These are phyloP conservation scores for Acomys russatus DNA, from an alignment of 2,797 vertebrate genomes.

Conservation along the genomic window DNA sequence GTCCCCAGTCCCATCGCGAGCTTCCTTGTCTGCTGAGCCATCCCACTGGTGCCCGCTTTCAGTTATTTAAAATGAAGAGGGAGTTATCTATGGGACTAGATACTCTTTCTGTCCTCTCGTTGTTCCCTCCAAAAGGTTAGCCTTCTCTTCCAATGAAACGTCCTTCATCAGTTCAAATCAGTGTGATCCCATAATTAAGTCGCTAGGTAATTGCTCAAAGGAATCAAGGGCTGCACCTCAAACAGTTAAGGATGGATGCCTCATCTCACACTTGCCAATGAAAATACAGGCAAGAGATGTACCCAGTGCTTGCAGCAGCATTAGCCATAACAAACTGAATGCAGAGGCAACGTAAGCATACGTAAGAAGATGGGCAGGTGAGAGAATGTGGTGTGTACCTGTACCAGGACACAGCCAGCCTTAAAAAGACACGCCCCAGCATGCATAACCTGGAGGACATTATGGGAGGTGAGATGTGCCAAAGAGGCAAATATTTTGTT, in stretches of 20 bases:
- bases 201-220: background rate
- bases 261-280: background rate
- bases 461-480: background rate
- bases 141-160: background rate
- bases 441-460: background rate
- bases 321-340: background rate
- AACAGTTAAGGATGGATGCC: background rate
- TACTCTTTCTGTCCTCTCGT: background rate
- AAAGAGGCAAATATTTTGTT: background rate
- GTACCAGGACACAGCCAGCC: background rate
- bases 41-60: background rate
- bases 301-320: background rate
- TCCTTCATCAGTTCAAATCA: background rate
- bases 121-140: background rate
- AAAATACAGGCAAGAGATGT: background rate
- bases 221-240: background rate
- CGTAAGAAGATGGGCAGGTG: background rate
- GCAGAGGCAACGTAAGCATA: background rate
- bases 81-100: background rate
- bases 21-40: background rate
- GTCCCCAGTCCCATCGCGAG: background rate
- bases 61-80: background rate
- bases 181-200: background rate
- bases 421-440: background rate
- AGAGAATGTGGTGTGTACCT: no score